Base-by-base conservation (phyloP, 2,888 invertebrate species). In the Rhingia campestris region DNA sequence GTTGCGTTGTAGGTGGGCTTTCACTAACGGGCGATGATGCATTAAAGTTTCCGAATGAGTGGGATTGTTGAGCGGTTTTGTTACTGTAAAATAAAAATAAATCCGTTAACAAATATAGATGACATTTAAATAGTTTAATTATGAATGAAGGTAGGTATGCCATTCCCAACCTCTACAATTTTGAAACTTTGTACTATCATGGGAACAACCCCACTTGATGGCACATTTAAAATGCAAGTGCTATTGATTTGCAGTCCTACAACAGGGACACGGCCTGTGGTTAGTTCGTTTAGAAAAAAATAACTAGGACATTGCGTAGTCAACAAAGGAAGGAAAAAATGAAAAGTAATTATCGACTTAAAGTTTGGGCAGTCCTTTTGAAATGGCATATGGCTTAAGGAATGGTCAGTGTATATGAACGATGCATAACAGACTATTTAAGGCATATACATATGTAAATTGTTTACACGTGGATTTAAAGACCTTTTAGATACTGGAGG, bases 21-120 rank as follows among this genome's bases (percentile, higher is more conserved):
- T 64, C 74, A 12, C 66, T 59, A 9, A 59, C 58, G 4, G 84
- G 70, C 3, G 80, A 75, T 14, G 53, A 59, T 54, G 74, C 35
- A 12, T 72, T 53, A 9, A 74, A 66, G 49, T 70, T 80, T 49
- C 54, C 79, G 70, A 66, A 70, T 10, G 84, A 45, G 39, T 69
- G 80, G 2, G 80, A 61, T 39, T 75, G 74, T 10, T 43, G 47
- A 37, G 70, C 54, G 47, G 80, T 75, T 75, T 84, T 84, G 33
- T 80, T 84, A 61, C 84, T 84, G 80, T 22, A 84, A 84, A 12
- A 14, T 54, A 74, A 79, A 73, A 73, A 56, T 37, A 51, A 77
- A 69, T 64, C 49, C 56, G 10, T 30, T 47, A 69, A 54, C 35
- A 63, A 22, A 30, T 43, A 22, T 41, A 32, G 35, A 41, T 32